Percentiles rank a stretch among this genome's conserved stretches.
These are phyloP conservation scores for Eupleurogrammus muticus DNA, from an alignment of 2,797 vertebrate genomes.

Conservation along the genomic window DNA sequence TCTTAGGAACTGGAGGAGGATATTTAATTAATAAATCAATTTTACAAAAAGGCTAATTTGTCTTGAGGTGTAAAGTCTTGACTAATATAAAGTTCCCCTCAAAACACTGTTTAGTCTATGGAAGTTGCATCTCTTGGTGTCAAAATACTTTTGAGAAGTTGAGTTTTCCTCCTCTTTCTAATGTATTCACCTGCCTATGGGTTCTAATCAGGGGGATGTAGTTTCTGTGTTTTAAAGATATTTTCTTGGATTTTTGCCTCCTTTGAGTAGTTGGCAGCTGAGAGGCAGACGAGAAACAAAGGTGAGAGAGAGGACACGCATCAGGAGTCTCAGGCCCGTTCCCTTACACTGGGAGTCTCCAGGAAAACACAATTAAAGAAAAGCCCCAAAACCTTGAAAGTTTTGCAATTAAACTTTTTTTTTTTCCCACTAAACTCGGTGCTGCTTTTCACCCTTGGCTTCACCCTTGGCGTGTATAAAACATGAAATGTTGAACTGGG, in stretches of 20 bases:
- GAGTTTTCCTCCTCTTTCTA: slow-evolving; percentile 9
- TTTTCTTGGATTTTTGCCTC: no score
- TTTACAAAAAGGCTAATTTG: slow-evolving; percentile 19
- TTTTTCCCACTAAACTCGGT: not conserved
- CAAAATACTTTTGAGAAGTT: slow-evolving; percentile 21
- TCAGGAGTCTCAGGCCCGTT: no score
- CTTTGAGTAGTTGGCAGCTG: no score
- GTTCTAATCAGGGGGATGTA: slow-evolving; percentile 2
- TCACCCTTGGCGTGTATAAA: not conserved
- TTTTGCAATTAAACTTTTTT: slow-evolving; percentile 25
- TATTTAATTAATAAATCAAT: slow-evolving; percentile 40
- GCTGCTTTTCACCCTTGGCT: not conserved
- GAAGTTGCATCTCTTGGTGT: not conserved
- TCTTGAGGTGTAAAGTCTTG: slow-evolving; percentile 2
- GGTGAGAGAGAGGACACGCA: no score
- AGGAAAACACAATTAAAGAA: not conserved
- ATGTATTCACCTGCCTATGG: slow-evolving; percentile 24
- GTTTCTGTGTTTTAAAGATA: no score
- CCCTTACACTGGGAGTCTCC: no score
- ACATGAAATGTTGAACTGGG: not conserved
- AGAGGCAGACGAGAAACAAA: no score
- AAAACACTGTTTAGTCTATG: slow-evolving; percentile 5
- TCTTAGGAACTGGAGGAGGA: slow-evolving; percentile 16
- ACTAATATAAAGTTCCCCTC: slow-evolving; percentile 7
- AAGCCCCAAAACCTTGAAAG: slow-evolving; percentile 10